These are phyloP conservation scores for Dysdera silvatica DNA, from an alignment of 1,140 invertebrate genomes.

Conservation along the genomic window DNA sequence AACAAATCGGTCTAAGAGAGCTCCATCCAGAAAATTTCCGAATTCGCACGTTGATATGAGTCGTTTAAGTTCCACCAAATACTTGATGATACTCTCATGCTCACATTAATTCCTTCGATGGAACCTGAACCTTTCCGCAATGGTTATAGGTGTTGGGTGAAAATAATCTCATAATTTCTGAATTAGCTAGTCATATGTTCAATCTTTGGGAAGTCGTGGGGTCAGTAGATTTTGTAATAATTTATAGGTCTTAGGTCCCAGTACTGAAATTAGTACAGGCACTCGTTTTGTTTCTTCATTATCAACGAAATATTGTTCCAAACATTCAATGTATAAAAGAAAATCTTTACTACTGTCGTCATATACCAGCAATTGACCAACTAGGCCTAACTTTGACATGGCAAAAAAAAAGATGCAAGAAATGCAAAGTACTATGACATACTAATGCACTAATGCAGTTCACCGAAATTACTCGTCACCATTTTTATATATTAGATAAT, in stretches of 20 bases:
- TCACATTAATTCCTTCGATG: neutral
- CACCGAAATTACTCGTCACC: too few species aligned
- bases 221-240: neutral
- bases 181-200: neutral
- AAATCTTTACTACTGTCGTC: neutral
- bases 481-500: too few species aligned
- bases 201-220: neutral
- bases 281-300: neutral
- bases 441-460: too few species aligned
- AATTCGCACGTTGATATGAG: neutral
- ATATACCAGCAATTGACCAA: neutral
- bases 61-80: neutral
- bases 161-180: neutral
- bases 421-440: too few species aligned
- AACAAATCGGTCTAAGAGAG: neutral
- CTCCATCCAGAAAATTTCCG: neutral
- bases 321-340: neutral
- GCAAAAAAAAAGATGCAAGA: too few species aligned
- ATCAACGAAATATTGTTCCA: neutral
- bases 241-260: neutral
- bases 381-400: slow-evolving; percentile 3
- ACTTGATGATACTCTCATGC: neutral
- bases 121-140: neutral
- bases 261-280: neutral
- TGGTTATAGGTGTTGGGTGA: neutral